Conservation (phyloP, 2,113 vertebrate species). For the Carassius gibelio region DNA sequence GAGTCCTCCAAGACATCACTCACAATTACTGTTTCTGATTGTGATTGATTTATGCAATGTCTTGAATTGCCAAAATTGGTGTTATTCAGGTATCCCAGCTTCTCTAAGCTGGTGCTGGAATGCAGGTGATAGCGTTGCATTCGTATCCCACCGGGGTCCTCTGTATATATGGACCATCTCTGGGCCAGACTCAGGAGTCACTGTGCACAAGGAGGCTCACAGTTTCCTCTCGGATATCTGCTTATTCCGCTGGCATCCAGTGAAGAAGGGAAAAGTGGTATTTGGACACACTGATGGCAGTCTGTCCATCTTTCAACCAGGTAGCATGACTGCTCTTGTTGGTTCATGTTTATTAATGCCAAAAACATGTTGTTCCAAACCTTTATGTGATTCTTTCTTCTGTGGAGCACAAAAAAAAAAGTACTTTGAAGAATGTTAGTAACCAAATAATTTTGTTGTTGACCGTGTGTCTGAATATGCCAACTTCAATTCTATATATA, state of each 20-base stretch:
- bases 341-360: background rate
- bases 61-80: background rate
- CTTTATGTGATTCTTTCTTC: background rate
- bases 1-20: background rate
- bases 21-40: background rate
- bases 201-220: constrained; percentile 90
- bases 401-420: background rate
- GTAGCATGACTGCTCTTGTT: constrained; percentile 65
- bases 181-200: constrained; percentile 83
- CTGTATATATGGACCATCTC: constrained; percentile 90
- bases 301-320: constrained; percentile 93
- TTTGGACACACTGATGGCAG: constrained; percentile 97
- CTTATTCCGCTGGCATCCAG: constrained; percentile 91
- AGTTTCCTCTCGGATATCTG: constrained; percentile 94
- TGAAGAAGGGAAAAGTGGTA: constrained; percentile 88
- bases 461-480: too few species aligned
- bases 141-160: constrained; percentile 89
- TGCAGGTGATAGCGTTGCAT: constrained; percentile 82
- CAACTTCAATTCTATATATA: too few species aligned
- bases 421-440: background rate
- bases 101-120: constrained; percentile 96
- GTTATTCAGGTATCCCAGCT: constrained; percentile 81
- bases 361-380: background rate
- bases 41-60: background rate
- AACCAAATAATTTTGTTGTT: too few species aligned